These are phyloP conservation scores for Tragelaphus strepsiceros DNA, from an alignment of 2,113 vertebrate species.

Conservation along the genomic window DNA sequence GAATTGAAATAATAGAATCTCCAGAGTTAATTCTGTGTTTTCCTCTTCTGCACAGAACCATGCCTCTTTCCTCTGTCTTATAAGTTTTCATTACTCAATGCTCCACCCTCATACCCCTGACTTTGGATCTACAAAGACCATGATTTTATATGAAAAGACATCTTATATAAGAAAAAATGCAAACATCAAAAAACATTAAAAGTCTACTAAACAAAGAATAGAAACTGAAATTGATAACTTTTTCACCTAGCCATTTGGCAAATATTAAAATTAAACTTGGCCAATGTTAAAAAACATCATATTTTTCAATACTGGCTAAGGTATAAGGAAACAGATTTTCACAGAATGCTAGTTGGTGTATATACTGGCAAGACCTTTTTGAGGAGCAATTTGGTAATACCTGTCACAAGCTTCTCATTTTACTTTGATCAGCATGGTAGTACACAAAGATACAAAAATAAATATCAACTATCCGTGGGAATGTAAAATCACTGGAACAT, in stretches of 20 bases:
- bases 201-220: neutral
- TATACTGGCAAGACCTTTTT: neutral
- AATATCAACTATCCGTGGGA: neutral
- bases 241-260: neutral
- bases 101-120: neutral
- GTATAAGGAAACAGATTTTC: neutral
- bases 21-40: constrained; percentile 35
- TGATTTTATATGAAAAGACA: constrained; percentile 23
- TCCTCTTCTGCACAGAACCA: neutral
- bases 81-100: neutral
- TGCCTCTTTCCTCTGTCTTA: neutral
- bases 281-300: neutral
- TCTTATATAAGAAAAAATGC: neutral
- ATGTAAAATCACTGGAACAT: neutral
- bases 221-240: neutral
- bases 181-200: neutral
- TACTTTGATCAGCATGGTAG: neutral
- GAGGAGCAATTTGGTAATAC: neutral
- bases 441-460: neutral
- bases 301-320: neutral
- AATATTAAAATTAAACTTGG: constrained; percentile 14
- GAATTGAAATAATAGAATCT: constrained; percentile 51
- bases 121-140: neutral
- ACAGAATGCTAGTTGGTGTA: neutral
- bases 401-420: neutral